Evolutionary conservation across 2,113 vertebrate species (phyloP).

Genomic region (Electrona antarctica): DNA sequence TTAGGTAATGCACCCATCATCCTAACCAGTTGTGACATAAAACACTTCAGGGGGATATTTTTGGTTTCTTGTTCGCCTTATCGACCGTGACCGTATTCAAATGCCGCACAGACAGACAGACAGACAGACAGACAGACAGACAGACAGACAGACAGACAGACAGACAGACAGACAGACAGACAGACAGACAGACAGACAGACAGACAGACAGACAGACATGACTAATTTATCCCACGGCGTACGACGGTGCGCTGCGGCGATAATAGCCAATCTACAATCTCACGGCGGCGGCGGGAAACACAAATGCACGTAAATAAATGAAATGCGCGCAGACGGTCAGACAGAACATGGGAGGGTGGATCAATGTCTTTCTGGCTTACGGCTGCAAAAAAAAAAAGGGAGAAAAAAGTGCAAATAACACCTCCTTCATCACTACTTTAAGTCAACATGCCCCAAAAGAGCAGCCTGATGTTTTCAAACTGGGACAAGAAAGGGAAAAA

Average conservation of each 20-base stretch:
- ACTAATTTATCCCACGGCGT: too few species aligned
- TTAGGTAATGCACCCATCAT: slow-evolving; percentile 40
- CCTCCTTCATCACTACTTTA: slow-evolving; percentile 49
- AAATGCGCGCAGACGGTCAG: neutral
- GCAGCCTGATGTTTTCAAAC: slow-evolving; percentile 60
- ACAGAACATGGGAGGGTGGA: neutral
- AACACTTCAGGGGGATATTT: slow-evolving; percentile 42
- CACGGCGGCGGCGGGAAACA: too few species aligned
- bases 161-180: neutral
- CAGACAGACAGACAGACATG: too few species aligned
- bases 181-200: too few species aligned
- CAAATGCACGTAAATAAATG: too few species aligned
- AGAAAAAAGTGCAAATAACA: slow-evolving; percentile 39
- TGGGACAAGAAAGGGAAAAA: slow-evolving; percentile 26
- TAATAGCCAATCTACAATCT: too few species aligned
- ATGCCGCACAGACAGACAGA: slow-evolving; percentile 21
- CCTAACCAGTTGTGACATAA: slow-evolving; percentile 37
- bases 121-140: too few species aligned
- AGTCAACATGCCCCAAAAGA: slow-evolving; percentile 62
- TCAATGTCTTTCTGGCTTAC: neutral
- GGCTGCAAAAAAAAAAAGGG: too few species aligned
- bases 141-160: too few species aligned
- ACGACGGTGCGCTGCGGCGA: too few species aligned
- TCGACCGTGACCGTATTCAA: slow-evolving; percentile 25
- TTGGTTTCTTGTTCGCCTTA: slow-evolving; percentile 28